Evolutionary conservation across 2,888 invertebrate genomes (phyloP), one percentile per base, ranked within the genome.

Genomic region (Sturmia bella): DNA sequence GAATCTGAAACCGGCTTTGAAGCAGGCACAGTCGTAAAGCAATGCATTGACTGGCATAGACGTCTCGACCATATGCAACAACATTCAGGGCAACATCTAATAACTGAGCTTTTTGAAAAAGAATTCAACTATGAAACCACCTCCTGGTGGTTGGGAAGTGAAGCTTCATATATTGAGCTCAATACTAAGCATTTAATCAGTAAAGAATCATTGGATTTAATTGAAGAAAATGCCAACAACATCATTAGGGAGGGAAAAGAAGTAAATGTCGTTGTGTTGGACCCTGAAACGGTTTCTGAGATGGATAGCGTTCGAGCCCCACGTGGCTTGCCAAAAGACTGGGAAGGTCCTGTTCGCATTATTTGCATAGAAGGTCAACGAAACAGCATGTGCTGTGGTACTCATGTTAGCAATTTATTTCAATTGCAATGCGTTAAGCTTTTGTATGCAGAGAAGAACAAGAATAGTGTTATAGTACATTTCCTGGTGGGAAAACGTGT

Each of bases 11-110:
- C 13, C 9, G 93, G 94, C 0, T 89, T 97, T 7, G 91, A 92
- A 48, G 91, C 92, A 21, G 96, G 95, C 0, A 91, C 93, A 0
- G 89, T 91, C 48, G 96, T 96, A 0, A 89, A 91, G 11, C 93
- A 95, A 87, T 91, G 88, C 24, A 88, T 97, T 5, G 93, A 97
- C 88, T 97, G 97, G 97, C 90, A 92, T 0, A 92, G 96, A 78
- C 91, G 97, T 64, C 94, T 96, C 88, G 97, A 97, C 89, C 96
- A 97, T 87, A 97, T 97, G 97, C 97, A 97, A 88, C 97, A 97
- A 87, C 97, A 97, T 92, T 96, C 97, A 11, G 89, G 95, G 0
- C 97, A 97, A 88, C 97, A 97, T 90, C 92, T 97, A 32, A 92
- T 97, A 21, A 95, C 96, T 12, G 96, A 96, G 0, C 90, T 97